Percentiles rank a stretch among this genome's conserved stretches.
Evolutionary conservation across 2,888 invertebrate genomes (phyloP).

Genomic region (Acronicta aceris): DNA sequence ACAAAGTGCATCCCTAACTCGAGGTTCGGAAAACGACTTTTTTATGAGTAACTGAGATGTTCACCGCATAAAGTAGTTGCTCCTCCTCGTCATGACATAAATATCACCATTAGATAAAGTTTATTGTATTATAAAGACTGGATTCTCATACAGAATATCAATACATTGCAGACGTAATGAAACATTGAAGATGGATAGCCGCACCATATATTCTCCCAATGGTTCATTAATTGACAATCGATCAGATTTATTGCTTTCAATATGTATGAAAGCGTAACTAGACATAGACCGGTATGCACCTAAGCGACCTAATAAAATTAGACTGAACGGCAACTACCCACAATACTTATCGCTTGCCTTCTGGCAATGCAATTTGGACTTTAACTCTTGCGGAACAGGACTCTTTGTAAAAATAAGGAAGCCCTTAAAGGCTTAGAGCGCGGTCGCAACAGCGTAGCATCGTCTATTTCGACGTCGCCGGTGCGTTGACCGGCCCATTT

Average conservation of each 20-base stretch:
- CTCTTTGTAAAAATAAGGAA: conserved; percentile 48
- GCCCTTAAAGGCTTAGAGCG: conserved; percentile 61
- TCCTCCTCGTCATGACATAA: conserved; percentile 14
- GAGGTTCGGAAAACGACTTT: conserved; percentile 47
- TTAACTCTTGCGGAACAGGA: conserved; percentile 34
- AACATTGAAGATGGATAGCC: conserved; percentile 47
- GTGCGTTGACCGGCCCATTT: conserved; percentile 79
- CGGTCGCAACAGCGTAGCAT: conserved; percentile 44
- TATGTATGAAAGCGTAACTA: conserved; percentile 27
- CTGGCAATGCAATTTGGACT: conserved; percentile 33
- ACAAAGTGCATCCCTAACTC: conserved; percentile 59
- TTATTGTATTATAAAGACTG: conserved; percentile 25
- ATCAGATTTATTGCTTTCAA: conserved; percentile 50
- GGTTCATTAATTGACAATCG: conserved; percentile 48
- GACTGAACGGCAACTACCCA: conserved; percentile 40
- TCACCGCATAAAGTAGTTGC: conserved; percentile 29
- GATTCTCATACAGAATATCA: conserved; percentile 25
- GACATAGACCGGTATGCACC: conserved; percentile 28
- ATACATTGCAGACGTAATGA: conserved; percentile 39
- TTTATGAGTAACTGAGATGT: conserved; percentile 40
- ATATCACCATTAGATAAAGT: conserved; percentile 27
- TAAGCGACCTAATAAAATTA: conserved; percentile 46
- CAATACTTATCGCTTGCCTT: conserved; percentile 38
- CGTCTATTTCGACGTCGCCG: conserved; percentile 69
- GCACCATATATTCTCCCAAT: conserved; percentile 48